Conservation (phyloP, 1,140 invertebrate species). For the Sycobia sp. region DNA sequence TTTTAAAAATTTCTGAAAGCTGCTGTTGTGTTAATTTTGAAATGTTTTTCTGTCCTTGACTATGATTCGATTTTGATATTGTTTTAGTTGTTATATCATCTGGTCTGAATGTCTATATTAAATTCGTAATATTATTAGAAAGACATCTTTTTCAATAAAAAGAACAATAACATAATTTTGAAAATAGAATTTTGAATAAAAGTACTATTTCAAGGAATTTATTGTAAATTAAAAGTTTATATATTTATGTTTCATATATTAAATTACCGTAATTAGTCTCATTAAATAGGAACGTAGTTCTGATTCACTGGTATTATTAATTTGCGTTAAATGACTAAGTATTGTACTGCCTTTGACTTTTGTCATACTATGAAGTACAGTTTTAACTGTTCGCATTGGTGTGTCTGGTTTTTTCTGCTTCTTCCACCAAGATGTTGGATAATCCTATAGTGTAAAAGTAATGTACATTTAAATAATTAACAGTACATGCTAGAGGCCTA, state of each 20-base stretch:
- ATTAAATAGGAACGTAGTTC: conserved; percentile 82
- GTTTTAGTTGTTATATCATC: conserved; percentile 58
- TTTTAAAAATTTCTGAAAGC: conserved; percentile 88
- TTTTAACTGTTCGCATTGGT: conserved; percentile 88
- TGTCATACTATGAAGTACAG: conserved; percentile 84
- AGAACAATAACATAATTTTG: neutral
- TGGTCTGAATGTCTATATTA: conserved; percentile 61
- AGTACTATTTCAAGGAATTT: neutral
- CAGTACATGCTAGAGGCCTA: no score
- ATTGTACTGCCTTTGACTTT: conserved; percentile 78
- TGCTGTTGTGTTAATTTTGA: conserved; percentile 81
- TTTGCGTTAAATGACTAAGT: conserved; percentile 77
- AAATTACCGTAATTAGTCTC: conserved; percentile 77
- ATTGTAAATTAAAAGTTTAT: no score
- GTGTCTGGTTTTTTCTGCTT: conserved; percentile 76
- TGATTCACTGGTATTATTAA: conserved; percentile 79
- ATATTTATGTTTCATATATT: no score
- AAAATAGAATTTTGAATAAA: neutral
- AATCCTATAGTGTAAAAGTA: conserved; percentile 65
- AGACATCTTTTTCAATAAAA: no score
- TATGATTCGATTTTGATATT: conserved; percentile 49
- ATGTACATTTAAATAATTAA: no score
- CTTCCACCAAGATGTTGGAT: conserved; percentile 81
- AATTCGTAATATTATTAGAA: neutral
- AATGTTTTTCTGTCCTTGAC: conserved; percentile 60